Conservation (phyloP, 2,797 vertebrate species). For the Esox lucius region DNA sequence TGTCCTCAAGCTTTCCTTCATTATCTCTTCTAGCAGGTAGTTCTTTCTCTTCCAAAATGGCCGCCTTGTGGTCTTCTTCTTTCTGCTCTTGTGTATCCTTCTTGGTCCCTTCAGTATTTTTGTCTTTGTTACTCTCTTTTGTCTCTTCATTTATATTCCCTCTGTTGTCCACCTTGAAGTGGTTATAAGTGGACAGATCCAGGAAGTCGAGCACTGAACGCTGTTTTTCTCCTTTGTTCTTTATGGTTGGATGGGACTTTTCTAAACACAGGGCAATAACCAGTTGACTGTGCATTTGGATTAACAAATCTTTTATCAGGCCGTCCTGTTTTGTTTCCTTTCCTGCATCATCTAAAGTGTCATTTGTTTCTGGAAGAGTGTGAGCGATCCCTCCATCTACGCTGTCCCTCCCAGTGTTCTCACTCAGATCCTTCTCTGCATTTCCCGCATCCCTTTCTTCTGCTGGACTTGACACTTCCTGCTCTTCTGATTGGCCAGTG, state of each 20-base stretch:
- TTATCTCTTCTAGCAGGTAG: neutral
- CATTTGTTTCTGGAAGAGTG: neutral
- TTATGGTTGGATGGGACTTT: constrained; percentile 1
- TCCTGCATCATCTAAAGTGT: neutral
- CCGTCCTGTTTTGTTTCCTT: too few relatives aligned
- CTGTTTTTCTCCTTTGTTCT: neutral
- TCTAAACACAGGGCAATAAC: constrained; percentile 36
- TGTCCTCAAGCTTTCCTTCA: neutral
- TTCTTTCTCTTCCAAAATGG: neutral
- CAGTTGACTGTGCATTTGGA: constrained; percentile 15
- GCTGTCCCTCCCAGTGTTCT: constrained; percentile 9
- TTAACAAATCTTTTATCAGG: neutral
- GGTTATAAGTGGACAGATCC: constrained; percentile 27
- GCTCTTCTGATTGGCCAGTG: constrained; percentile 6
- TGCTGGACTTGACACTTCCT: neutral
- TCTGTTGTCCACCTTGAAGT: neutral
- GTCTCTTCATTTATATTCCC: neutral
- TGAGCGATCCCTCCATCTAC: neutral
- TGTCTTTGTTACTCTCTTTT: constrained; percentile 4
- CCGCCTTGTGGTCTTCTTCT: neutral
- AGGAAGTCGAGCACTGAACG: constrained; percentile 21
- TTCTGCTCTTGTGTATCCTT: neutral
- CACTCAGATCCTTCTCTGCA: neutral
- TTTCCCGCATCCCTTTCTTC: neutral
- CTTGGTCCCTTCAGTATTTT: constrained; percentile 7